Evolutionary conservation across 2,888 invertebrate species (phyloP), one percentile per base, ranked within the genome.

Genomic region (Drosophila subsilvestris): DNA sequence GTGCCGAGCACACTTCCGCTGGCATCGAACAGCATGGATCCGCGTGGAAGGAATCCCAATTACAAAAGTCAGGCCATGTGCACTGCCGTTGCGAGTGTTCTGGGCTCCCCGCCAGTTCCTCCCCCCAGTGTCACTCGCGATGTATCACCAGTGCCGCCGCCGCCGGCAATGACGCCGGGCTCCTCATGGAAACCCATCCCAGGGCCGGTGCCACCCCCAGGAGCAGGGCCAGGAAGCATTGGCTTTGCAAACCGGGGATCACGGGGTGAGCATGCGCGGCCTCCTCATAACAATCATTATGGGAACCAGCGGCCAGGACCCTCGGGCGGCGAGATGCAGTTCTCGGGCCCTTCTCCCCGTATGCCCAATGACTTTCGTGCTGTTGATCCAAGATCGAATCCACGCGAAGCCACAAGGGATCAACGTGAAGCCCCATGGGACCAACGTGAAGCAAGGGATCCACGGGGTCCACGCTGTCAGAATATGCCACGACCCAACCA

Each of bases 11-110:
- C 37, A 37, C 7, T 37, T 7, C 45, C 49, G 0, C 6, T 50
- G 29, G 42, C 56, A 9, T 58, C 75, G 3, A 68, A 63, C 17
- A 27, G 37, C 1, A 58, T 54, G 17, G 75, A 69, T 51, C 75
- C 75, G 22, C 69, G 63, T 8, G 59, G 69, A 12, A 57, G 45
- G 25, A 69, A 69, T 10, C 53, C 8, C 10, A 53, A 37, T n/a
- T 54, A 55, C 12, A 45, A 18, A 5, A 45, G 14, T n/a, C 14
- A 37, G 2, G 2, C 37, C 37, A 14, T 37, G 37, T n/a, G 2
- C 7, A 7, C 37, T n/a, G 7, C 37, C 6, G n/a, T 6, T 37
- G 6, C 37, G 6, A 37, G n/a, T 37, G 37, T n/a, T n/a, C 7
- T 37, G 6, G 7, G 7, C 37, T 37, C 37, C 14, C 14, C n/a